Evolutionary conservation across 2,797 vertebrate species (phyloP).

Genomic region (Gymnothorax reevesii): DNA sequence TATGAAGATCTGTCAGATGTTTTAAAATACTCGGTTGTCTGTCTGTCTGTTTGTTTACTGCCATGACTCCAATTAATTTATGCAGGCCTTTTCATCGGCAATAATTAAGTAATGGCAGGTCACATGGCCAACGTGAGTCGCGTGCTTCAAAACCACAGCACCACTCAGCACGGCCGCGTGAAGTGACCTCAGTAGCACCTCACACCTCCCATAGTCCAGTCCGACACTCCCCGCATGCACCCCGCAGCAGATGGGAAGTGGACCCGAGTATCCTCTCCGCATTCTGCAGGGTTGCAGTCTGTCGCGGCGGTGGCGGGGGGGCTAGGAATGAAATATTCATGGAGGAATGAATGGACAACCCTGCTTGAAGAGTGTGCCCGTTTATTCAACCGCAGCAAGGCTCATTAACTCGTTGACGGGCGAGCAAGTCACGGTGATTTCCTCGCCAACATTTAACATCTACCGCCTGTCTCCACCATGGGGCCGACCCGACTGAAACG

Average conservation of each 20-base stretch:
- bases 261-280: slow-evolving; percentile 57
- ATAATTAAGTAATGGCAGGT: slow-evolving; percentile 18
- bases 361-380: slow-evolving; percentile 76
- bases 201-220: slow-evolving; percentile 62
- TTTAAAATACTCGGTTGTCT: not conserved
- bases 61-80: not conserved
- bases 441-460: slow-evolving; percentile 64
- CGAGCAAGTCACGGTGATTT: slow-evolving; percentile 76
- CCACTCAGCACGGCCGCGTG: slow-evolving; percentile 47
- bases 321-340: slow-evolving; percentile 82
- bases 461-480: slow-evolving; percentile 53
- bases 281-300: slow-evolving; percentile 77
- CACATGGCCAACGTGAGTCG: slow-evolving; percentile 25
- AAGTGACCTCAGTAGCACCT: slow-evolving; percentile 73
- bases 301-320: slow-evolving; percentile 75
- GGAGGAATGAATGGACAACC: slow-evolving; percentile 75
- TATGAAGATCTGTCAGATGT: not conserved
- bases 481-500: slow-evolving; percentile 17
- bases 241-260: slow-evolving; percentile 80
- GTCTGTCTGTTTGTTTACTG: not conserved
- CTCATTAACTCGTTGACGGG: slow-evolving; percentile 78
- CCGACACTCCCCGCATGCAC: slow-evolving; percentile 58
- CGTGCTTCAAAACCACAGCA: slow-evolving; percentile 47
- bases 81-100: not conserved
- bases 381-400: slow-evolving; percentile 73